These are phyloP conservation scores for Phaetusa simplex DNA, from an alignment of 2,113 vertebrate species.

Conservation along the genomic window DNA sequence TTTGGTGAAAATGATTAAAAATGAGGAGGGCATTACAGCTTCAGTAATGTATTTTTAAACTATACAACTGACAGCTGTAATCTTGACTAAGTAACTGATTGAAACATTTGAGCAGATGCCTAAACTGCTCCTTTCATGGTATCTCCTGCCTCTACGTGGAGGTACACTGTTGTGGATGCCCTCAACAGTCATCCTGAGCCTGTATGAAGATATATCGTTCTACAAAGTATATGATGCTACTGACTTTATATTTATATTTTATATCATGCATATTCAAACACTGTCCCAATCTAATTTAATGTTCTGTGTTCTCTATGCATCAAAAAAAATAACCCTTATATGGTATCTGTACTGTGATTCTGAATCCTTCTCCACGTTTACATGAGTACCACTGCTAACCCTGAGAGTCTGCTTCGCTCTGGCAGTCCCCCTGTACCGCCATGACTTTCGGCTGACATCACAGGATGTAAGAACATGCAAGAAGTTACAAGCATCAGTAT, in stretches of 20 bases:
- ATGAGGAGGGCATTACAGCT: neutral
- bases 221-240: neutral
- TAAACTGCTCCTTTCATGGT: neutral
- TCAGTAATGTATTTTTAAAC: slow-evolving; percentile 1
- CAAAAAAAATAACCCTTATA: neutral
- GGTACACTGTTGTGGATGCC: neutral
- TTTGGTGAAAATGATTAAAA: slow-evolving; percentile 26
- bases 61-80: neutral
- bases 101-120: neutral
- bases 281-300: neutral
- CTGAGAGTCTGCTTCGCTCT: neutral
- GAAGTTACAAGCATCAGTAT: neutral
- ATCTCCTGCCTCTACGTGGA: neutral
- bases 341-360: neutral
- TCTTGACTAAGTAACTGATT: neutral
- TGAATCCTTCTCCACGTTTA: neutral
- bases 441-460: neutral
- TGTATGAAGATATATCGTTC: neutral
- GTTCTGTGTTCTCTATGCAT: neutral
- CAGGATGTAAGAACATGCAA: neutral
- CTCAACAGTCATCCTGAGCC: neutral
- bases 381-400: neutral
- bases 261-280: neutral
- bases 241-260: neutral
- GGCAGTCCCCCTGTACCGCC: neutral